Conservation (phyloP, 2,888 invertebrate genomes). For the Eulithis testata region DNA sequence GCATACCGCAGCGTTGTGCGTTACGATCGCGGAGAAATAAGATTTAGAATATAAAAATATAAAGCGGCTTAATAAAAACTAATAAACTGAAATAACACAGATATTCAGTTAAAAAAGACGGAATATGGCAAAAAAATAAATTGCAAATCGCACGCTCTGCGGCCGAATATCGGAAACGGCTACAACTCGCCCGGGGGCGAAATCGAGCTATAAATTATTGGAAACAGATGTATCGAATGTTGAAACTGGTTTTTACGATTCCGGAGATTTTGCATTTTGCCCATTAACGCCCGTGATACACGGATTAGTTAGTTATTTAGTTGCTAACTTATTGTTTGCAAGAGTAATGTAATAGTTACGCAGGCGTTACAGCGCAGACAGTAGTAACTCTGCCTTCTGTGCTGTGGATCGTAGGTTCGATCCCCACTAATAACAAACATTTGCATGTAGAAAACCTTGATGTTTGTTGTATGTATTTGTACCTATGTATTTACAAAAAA, state of each 20-base stretch:
- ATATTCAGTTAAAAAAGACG: neutral
- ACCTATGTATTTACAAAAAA: too few species aligned
- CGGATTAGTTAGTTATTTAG: conserved; percentile 8
- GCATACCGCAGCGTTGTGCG: too few species aligned
- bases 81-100: neutral
- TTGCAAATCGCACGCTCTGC: conserved; percentile 20
- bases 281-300: conserved; percentile 39
- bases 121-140: conserved; percentile 19
- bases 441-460: too few species aligned
- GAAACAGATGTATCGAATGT: conserved; percentile 64
- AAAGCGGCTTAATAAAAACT: neutral
- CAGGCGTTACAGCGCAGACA: too few species aligned
- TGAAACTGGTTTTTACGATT: conserved; percentile 53
- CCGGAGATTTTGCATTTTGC: conserved; percentile 46
- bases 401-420: too few species aligned
- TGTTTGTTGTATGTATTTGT: too few species aligned
- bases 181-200: conserved; percentile 38
- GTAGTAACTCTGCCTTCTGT: too few species aligned
- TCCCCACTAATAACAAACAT: too few species aligned
- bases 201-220: conserved; percentile 58
- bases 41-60: too few species aligned
- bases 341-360: too few species aligned
- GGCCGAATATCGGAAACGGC: conserved; percentile 27
- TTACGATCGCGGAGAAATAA: too few species aligned
- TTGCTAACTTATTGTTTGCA: neutral